Base-by-base conservation (phyloP, 2,113 vertebrate species). In the Arothron firmamentum region DNA sequence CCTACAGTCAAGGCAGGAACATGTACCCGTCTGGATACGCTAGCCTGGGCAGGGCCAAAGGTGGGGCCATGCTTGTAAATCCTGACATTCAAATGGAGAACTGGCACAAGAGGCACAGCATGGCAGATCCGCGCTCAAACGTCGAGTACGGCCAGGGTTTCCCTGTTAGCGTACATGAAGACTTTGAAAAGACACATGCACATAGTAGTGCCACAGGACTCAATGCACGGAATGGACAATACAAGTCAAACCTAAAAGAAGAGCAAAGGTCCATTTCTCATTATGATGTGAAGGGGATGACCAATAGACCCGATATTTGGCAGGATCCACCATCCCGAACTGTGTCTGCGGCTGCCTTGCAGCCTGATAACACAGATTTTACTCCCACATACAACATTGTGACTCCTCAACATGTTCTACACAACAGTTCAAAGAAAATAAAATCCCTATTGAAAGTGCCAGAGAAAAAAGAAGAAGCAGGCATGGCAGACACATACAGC, bases 51-150 rank as follows among this genome's bases (percentile, higher is more conserved):
- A 75, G 82, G 74, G 68, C 78, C 54, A 83, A 85, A 72, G 72
- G 49, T 53, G 65, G 77, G 19, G 61, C 77, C 19, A 60, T 65
- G 38, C 49, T 70, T 6, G 72, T 57, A 50, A 87, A 78, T 47
- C 72, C 77, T 20, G 88, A 89, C 6, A 52, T 64, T 18, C 20
- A 66, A 41, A 62, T 87, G 59, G 89, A 93, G 60, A 91, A 75
- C 51, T 92, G 92, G 81, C 76, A 93, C 14, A 98, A 99, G 86
- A 91, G 96, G 34, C 92, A 95, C 65, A 98, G 96, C 69, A 89
- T 99, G 79, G 92, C 93, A 23, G 92, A 93, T 65, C 90, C 94
- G 3, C 93, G 90, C 74, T 88, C 90, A 43, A 87, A 88, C 77
- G 71, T 85, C 42, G 90, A 91, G 52, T 85, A 88, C 18, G 72